Evolutionary conservation across 2,113 vertebrate species (phyloP).

Genomic region (Cinclus cinclus): DNA sequence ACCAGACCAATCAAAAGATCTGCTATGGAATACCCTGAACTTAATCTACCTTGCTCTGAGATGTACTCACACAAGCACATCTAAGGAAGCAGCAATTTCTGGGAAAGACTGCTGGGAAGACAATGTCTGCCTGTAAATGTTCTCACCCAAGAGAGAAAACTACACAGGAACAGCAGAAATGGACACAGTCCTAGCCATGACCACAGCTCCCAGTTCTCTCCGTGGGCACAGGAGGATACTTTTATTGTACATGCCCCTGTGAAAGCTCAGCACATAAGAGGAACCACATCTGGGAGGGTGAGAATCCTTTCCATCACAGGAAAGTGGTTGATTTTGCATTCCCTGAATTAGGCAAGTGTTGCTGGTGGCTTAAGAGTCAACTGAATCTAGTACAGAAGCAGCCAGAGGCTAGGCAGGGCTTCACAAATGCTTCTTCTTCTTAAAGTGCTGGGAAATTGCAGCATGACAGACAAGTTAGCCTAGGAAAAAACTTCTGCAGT

Average conservation of each 20-base stretch:
- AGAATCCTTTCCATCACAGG: background rate
- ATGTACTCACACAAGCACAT: background rate
- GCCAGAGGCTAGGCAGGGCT: background rate
- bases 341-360: background rate
- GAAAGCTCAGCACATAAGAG: background rate
- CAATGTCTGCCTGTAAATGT: background rate
- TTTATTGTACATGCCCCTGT: background rate
- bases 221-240: background rate
- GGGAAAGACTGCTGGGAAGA: background rate
- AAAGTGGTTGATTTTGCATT: background rate
- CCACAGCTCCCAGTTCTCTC: background rate
- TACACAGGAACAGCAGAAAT: background rate
- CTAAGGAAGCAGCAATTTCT: background rate
- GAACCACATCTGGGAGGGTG: background rate
- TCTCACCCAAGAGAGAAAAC: background rate
- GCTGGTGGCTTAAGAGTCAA: background rate
- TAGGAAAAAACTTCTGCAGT: background rate
- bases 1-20: background rate
- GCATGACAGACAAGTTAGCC: background rate
- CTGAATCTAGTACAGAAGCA: background rate
- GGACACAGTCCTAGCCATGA: background rate
- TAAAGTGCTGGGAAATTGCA: background rate
- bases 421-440: background rate
- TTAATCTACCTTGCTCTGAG: background rate
- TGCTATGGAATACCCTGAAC: background rate